A percentile compares a stretch with the other conserved stretches of the same genome.
phyloP scores from a whole-genome alignment of 2,113 vertebrate genomes.

The Psophia crepitans region DNA sequence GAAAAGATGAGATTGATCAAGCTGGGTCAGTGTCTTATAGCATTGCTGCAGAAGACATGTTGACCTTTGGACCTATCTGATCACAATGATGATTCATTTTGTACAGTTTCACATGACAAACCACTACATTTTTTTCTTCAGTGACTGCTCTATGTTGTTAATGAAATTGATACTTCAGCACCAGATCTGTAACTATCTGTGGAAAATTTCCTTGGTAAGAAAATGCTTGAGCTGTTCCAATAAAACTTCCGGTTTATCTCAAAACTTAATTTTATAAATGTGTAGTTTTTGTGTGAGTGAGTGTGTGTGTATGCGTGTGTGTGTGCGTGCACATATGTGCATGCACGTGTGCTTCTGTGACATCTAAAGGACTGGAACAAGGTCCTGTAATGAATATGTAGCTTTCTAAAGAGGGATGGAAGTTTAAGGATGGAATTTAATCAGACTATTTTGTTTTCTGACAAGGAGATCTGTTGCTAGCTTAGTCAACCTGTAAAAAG shows the following conservation, averaged over 20 bases:
- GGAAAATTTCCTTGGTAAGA: background rate
- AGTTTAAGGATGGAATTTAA: background rate
- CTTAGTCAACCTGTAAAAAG: background rate
- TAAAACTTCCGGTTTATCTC: background rate
- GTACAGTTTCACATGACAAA: background rate
- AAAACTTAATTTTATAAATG: background rate
- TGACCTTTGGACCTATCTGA: conserved; percentile 11
- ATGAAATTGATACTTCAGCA: background rate
- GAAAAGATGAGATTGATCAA: background rate
- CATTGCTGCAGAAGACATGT: background rate
- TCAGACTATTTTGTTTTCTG: background rate
- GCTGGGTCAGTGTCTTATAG: conserved; percentile 5
- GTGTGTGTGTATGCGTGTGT: too few species aligned
- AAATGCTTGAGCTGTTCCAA: background rate
- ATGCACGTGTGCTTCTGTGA: background rate
- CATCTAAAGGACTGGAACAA: background rate
- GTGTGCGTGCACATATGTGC: accelerated
- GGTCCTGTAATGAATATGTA: background rate
- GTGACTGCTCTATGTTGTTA: background rate
- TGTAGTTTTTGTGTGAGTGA: too few species aligned
- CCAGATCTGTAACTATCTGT: background rate
- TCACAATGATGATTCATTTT: background rate
- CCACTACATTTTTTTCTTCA: background rate
- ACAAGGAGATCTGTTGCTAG: background rate
- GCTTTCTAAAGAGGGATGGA: background rate